Conservation (phyloP, 2,113 vertebrate genomes). For the Lampris megalopsis region DNA sequence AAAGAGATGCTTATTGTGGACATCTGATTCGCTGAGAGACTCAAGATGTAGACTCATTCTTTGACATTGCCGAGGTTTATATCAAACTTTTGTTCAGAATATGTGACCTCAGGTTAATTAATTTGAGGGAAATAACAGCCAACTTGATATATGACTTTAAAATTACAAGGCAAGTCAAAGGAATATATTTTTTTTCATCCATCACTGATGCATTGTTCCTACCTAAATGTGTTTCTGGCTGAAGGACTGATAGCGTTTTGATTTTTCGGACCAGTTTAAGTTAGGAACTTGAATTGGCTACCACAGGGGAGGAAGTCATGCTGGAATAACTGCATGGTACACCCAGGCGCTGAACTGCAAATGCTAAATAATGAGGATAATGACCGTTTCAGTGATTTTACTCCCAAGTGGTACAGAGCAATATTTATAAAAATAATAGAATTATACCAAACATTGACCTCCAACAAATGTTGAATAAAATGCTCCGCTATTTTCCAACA, state of each 20-base stretch:
- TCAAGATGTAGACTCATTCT: conserved; percentile 26
- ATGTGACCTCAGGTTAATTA: conserved; percentile 44
- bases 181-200: conserved; percentile 1
- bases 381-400: background rate
- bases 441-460: no score
- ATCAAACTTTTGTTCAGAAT: conserved; percentile 21
- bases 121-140: conserved; percentile 5
- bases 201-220: conserved; percentile 9
- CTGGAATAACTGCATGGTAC: conserved; percentile 11
- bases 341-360: background rate
- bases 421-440: no score
- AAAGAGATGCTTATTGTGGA: conserved; percentile 46
- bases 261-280: background rate
- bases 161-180: conserved; percentile 12
- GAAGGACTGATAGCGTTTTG: conserved; percentile 2
- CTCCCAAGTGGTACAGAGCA: no score
- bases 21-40: conserved; percentile 36
- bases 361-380: background rate
- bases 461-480: no score
- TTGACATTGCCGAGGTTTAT: conserved; percentile 32
- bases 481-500: no score
- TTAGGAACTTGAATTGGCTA: background rate
- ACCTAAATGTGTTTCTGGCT: background rate
- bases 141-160: background rate
- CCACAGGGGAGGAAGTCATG: background rate